Evolutionary conservation across 1,140 invertebrate genomes (phyloP), one percentile per base, ranked within the genome.

Genomic region (Lysiphlebus fabarum): DNA sequence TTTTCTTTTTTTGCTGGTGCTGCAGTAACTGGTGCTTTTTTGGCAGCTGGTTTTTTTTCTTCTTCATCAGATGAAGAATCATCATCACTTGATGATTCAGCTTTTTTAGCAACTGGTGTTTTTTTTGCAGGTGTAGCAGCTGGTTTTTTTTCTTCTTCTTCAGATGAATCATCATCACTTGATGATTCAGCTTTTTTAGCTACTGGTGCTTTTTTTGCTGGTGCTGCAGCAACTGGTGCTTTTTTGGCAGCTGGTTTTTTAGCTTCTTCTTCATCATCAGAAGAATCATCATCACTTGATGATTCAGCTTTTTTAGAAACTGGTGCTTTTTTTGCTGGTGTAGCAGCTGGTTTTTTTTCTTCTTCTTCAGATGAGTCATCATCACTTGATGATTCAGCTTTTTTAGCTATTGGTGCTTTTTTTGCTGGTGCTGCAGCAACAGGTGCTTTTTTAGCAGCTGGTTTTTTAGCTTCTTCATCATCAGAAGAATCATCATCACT

Each of bases 341-440:
- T 73, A 65, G 4, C 64, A 56, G 43, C 10, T 38, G 56, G 37
- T 56, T 63, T 63, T 9, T 58, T 17, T 48, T 59, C 14, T 41
- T 67, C 64, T 6, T 71, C 67, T 60, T 77, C 67, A 61, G 74
- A 76, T 56, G 74, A 53, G 44, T 71, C 66, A 45, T 70, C 64
- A 9, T 62, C 63, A 56, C 60, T 67, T 37, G 67, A 65, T 8
- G 59, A 61, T 11, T 66, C 54, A 43, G 71, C 74, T 59, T 67
- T 67, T 26, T 72, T 67, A n/a, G 45, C 51, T 34, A 47, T 33
- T 8, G 56, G 17, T n/a, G 59, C 49, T 33, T 57, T 55, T 9
- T n/a, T 12, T 37, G 40, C 50, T 10, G 12, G 36, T 10, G 44
- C 56, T 9, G 56, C 41, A 49, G 65, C 65, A 40, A 58, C 50